Evolutionary conservation across 2,888 invertebrate genomes (phyloP).

Genomic region (Thereva nobilitata): DNA sequence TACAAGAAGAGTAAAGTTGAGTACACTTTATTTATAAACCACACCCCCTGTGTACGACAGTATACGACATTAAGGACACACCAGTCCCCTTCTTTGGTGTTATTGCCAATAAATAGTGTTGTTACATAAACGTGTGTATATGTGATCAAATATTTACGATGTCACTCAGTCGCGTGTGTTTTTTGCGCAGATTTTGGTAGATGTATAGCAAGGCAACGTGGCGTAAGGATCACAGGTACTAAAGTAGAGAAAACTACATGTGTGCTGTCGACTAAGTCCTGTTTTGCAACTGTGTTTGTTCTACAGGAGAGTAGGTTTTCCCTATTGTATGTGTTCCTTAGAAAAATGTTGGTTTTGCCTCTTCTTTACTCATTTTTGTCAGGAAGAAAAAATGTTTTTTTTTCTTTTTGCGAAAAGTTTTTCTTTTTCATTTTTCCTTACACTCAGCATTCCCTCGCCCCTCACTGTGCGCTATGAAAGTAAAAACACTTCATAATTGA

Average conservation of each 20-base stretch:
- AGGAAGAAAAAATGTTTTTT: slow-evolving; percentile 13
- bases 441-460: not conserved
- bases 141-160: slow-evolving; percentile 32
- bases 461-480: slow-evolving; percentile 35
- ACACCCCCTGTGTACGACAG: slow-evolving; percentile 30
- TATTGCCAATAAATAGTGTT: slow-evolving; percentile 31
- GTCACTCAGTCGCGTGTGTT: slow-evolving; percentile 7
- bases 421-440: slow-evolving; percentile 25
- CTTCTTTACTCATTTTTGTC: slow-evolving; percentile 15
- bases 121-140: slow-evolving; percentile 7
- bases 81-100: slow-evolving; percentile 15
- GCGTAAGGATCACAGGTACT: too few relatives aligned
- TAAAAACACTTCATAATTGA: slow-evolving; percentile 42
- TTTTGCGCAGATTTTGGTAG: slow-evolving; percentile 28
- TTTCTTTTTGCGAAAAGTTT: slow-evolving; percentile 19
- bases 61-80: too few relatives aligned
- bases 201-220: too few relatives aligned
- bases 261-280: not conserved
- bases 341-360: slow-evolving; percentile 1
- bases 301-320: slow-evolving; percentile 1
- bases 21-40: slow-evolving; percentile 33
- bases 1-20: slow-evolving; percentile 26
- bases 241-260: slow-evolving; percentile 22
- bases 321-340: not conserved
- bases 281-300: not conserved